Conservation (phyloP, 1,140 invertebrate species). For the Eurosta solidaginis region DNA sequence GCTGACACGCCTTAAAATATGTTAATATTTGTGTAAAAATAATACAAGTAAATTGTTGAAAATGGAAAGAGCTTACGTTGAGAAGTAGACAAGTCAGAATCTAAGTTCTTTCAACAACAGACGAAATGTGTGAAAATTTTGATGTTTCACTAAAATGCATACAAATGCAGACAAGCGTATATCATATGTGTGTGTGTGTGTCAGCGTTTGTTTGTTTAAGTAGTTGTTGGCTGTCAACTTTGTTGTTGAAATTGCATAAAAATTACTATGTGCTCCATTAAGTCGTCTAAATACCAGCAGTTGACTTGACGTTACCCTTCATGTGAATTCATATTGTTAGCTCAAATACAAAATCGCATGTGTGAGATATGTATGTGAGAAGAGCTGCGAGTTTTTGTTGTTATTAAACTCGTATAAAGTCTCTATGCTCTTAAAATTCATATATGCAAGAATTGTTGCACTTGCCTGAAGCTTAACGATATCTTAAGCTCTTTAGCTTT, state of each 20-base stretch:
- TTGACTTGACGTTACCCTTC: background rate
- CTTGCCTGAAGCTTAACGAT: background rate
- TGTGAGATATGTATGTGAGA: background rate
- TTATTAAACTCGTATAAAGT: background rate
- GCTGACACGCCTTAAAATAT: background rate
- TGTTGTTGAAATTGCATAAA: constrained; percentile 25
- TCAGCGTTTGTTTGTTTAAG: background rate
- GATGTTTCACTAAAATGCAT: background rate
- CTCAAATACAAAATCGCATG: background rate
- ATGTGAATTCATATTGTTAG: background rate
- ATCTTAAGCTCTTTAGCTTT: background rate
- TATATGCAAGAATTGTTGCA: background rate
- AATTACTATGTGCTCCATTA: constrained; percentile 26
- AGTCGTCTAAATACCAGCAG: background rate
- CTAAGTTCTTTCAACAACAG: background rate
- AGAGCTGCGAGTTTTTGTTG: background rate
- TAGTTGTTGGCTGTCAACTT: background rate
- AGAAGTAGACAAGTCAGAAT: background rate
- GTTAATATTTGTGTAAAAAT: constrained; percentile 8
- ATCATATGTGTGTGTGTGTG: background rate
- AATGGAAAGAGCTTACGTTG: background rate
- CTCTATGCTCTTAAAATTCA: background rate
- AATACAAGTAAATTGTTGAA: background rate
- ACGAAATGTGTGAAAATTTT: constrained; percentile 1
- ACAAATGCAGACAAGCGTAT: background rate